phyloP scores from a whole-genome alignment of 1,140 invertebrate species.

The Drosophila mojavensis region DNA sequence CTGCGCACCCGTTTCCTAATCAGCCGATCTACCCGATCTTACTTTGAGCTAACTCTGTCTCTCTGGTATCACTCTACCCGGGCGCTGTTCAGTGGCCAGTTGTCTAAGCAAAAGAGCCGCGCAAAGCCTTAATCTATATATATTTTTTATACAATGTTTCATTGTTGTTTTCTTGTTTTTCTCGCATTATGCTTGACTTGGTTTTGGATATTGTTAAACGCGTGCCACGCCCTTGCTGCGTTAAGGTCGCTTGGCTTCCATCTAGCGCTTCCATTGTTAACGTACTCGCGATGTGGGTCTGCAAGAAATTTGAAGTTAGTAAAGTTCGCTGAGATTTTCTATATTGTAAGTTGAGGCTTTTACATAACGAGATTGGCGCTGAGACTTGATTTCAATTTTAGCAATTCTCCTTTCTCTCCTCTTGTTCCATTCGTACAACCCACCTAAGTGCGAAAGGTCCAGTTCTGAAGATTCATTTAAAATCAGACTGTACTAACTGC shows the following conservation, averaged over 20 bases:
- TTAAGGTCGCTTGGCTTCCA: constrained; percentile 49
- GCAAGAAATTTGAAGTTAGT: neutral
- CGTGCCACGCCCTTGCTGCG: constrained; percentile 27
- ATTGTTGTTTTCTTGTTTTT: constrained; percentile 53
- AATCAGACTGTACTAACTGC: too few species aligned
- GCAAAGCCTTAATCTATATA: constrained; percentile 69
- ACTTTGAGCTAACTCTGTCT: constrained; percentile 14
- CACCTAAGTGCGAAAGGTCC: too few species aligned
- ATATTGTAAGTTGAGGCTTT: too few species aligned
- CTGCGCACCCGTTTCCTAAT: constrained; percentile 16
- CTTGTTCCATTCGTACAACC: too few species aligned
- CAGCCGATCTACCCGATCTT: constrained; percentile 15
- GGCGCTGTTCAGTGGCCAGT: constrained; percentile 30
- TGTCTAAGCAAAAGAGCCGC: constrained; percentile 64
- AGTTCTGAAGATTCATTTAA: too few species aligned
- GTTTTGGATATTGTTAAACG: constrained; percentile 28
- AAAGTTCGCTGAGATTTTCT: too few species aligned
- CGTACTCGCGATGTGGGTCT: constrained; percentile 74
- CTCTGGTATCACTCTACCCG: constrained; percentile 55
- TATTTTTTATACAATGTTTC: constrained; percentile 72
- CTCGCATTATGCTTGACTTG: constrained; percentile 61
- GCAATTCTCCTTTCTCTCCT: too few species aligned
- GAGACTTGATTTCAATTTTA: too few species aligned
- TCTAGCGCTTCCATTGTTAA: constrained; percentile 44
- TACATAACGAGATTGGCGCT: too few species aligned